These are phyloP conservation scores for Enteromius unitaeniatus DNA, from an alignment of 2,797 vertebrate species.

Conservation along the genomic window DNA sequence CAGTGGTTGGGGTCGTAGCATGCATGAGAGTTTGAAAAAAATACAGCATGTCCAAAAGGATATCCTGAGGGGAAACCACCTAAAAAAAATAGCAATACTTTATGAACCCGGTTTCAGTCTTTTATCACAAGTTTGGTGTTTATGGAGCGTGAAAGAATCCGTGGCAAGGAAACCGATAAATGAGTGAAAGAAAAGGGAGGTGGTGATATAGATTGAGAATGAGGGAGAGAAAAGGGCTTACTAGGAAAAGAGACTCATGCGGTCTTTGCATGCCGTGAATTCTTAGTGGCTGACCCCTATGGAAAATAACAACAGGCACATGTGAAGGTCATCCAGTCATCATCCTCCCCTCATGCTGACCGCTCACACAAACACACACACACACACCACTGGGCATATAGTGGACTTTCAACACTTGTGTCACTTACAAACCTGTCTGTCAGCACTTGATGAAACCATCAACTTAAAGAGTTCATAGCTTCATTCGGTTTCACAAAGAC, in stretches of 20 bases:
- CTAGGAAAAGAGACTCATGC: conserved; percentile 4
- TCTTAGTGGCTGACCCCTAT: conserved; percentile 79
- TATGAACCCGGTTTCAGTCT: conserved; percentile 30
- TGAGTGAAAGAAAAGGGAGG: conserved; percentile 1
- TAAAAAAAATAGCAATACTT: conserved; percentile 70
- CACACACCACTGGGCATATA: background rate
- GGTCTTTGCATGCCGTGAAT: conserved; percentile 72
- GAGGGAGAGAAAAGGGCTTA: conserved; percentile 37
- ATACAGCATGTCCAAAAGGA: conserved; percentile 69
- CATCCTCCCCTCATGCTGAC: conserved; percentile 30
- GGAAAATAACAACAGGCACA: conserved; percentile 78
- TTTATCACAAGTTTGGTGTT: conserved; percentile 53
- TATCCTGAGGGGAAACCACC: conserved; percentile 74
- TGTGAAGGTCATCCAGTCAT: conserved; percentile 72
- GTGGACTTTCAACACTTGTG: conserved; percentile 7
- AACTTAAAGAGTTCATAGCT: background rate
- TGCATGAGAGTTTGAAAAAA: conserved; percentile 61
- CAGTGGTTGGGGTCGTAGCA: conserved; percentile 11
- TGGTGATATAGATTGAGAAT: conserved; percentile 1
- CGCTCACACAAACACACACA: background rate
- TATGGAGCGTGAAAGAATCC: conserved; percentile 18
- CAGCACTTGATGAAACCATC: background rate
- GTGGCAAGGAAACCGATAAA: conserved; percentile 24
- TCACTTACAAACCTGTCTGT: conserved; percentile 20
- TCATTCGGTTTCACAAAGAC: background rate